Evolutionary conservation across 2,113 vertebrate species (phyloP).

Genomic region (Dipodomys merriami): DNA sequence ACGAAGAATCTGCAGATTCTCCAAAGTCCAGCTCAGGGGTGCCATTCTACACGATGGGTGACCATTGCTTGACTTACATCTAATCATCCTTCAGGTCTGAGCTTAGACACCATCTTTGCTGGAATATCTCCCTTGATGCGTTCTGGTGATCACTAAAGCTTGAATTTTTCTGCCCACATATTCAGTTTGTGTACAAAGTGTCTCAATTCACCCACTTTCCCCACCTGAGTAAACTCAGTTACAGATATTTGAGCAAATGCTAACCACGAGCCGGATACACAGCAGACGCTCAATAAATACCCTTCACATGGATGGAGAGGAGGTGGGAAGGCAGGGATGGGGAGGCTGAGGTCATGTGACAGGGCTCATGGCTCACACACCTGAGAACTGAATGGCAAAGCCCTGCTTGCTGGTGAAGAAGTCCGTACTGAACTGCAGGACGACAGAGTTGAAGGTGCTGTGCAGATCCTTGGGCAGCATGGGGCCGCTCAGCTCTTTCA

Average conservation of each 20-base stretch:
- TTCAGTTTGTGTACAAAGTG: background rate
- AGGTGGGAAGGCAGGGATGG: background rate
- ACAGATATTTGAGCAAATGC: background rate
- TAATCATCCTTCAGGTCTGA: background rate
- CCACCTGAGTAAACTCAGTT: background rate
- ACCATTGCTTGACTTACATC: background rate
- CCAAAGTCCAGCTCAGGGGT: background rate
- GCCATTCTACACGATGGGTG: background rate
- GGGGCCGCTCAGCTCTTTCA: slow-evolving; percentile 94
- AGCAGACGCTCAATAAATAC: background rate
- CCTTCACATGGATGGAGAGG: background rate
- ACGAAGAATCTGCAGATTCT: background rate
- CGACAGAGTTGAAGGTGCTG: slow-evolving; percentile 96
- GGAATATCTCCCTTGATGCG: background rate
- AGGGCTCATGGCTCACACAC: slow-evolving; percentile 80
- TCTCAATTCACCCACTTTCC: background rate
- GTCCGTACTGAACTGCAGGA: slow-evolving; percentile 97
- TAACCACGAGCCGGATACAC: background rate
- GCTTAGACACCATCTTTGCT: background rate
- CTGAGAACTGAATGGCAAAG: slow-evolving; percentile 96
- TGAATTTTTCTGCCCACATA: background rate
- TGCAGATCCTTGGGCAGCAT: slow-evolving; percentile 91
- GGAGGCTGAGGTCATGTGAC: rapidly evolving
- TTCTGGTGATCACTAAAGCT: background rate
- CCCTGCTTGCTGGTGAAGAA: slow-evolving; percentile 99